Evolutionary conservation across 2,113 vertebrate genomes (phyloP).

Genomic region (Scytalopus superciliaris): DNA sequence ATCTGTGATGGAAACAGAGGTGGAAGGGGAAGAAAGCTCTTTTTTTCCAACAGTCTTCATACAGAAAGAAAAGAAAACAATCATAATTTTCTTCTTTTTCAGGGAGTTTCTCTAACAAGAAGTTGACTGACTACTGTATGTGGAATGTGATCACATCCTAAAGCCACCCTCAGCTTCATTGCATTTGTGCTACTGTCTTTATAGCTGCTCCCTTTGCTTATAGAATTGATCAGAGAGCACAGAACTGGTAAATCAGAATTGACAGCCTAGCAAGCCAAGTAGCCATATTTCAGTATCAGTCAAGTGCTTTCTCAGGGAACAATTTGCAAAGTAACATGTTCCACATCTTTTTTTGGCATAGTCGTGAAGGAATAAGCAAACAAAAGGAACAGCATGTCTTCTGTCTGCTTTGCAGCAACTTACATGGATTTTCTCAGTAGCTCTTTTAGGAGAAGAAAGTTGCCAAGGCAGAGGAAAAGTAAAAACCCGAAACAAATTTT

Average conservation of each 20-base stretch:
- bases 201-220: not conserved
- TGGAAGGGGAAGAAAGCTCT: not conserved
- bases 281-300: not conserved
- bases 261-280: not conserved
- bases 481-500: not conserved
- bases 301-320: not conserved
- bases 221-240: not conserved
- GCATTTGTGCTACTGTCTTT: not conserved
- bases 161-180: not conserved
- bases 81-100: not conserved
- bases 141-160: not conserved
- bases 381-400: not conserved
- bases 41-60: not conserved
- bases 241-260: not conserved
- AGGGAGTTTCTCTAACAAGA: not conserved
- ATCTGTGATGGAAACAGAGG: not conserved
- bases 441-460: not conserved
- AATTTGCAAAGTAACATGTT: slow-evolving; percentile 23
- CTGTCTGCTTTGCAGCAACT: not conserved
- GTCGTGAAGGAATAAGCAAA: not conserved
- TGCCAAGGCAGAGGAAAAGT: not conserved
- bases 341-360: not conserved
- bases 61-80: not conserved
- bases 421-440: not conserved
- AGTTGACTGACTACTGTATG: not conserved